Conservation (phyloP, 2,888 invertebrate genomes). For the Micropterix aruncella region DNA sequence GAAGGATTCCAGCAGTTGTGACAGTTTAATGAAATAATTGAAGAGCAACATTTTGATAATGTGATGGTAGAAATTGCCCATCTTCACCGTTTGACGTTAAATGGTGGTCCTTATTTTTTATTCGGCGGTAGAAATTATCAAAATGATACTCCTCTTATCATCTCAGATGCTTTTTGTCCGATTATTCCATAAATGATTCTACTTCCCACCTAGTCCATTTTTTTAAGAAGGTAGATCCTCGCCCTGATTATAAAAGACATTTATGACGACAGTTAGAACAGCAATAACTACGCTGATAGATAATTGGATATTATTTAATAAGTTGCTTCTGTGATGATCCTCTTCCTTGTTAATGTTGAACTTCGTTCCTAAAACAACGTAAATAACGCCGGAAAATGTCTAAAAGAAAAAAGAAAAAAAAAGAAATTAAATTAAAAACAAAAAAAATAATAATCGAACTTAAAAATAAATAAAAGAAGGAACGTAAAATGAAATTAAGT, state of each 20-base stretch:
- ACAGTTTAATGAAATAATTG: too few relatives aligned
- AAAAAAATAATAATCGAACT: conserved; percentile 11
- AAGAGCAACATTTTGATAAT: too few relatives aligned
- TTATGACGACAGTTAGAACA: conserved; percentile 44
- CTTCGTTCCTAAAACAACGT: conserved; percentile 41
- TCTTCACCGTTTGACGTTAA: too few relatives aligned
- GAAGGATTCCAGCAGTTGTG: too few relatives aligned
- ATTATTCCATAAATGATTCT: too few relatives aligned
- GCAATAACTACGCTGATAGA: conserved; percentile 43
- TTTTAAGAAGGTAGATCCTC: too few relatives aligned
- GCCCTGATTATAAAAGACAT: conserved; percentile 32
- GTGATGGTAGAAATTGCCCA: too few relatives aligned
- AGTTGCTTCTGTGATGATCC: conserved; percentile 42
- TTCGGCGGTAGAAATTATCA: too few relatives aligned
- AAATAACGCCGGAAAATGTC: conserved; percentile 45
- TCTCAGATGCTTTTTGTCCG: too few relatives aligned
- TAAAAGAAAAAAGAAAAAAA: conserved; percentile 21
- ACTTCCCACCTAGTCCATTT: too few relatives aligned
- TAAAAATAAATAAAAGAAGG: conserved; percentile 12
- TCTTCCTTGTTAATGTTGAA: conserved; percentile 46
- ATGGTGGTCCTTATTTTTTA: too few relatives aligned
- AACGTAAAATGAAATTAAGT: conserved; percentile 6
- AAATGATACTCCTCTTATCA: too few relatives aligned
- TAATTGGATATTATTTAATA: conserved; percentile 44
- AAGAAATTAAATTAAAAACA: conserved; percentile 12